Evolutionary conservation across 2,113 vertebrate genomes (phyloP).

Genomic region (Potamarius usumacintae): DNA sequence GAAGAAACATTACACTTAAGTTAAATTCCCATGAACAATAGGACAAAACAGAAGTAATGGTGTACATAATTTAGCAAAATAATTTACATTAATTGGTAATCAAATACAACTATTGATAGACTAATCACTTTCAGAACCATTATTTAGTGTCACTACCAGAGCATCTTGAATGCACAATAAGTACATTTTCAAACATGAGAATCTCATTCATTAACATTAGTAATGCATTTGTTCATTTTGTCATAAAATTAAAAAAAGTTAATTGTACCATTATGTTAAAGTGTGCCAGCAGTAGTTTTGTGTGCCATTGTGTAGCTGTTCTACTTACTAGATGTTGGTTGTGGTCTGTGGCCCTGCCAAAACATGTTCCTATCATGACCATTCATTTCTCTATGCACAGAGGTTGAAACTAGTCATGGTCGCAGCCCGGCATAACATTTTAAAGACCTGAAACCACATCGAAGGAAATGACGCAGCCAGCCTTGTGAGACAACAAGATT

Average conservation of each 20-base stretch:
- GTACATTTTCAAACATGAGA: background rate
- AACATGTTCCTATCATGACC: slow-evolving; percentile 72
- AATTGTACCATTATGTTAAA: background rate
- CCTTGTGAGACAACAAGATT: slow-evolving; percentile 73
- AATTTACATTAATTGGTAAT: background rate
- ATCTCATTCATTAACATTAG: background rate
- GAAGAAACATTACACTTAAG: background rate
- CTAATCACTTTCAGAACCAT: background rate
- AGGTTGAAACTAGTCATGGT: slow-evolving; percentile 69
- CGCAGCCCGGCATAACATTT: slow-evolving; percentile 69
- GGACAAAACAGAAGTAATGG: background rate
- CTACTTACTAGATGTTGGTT: slow-evolving; percentile 69
- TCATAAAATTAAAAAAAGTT: background rate
- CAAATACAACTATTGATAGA: background rate
- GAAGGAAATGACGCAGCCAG: slow-evolving; percentile 73
- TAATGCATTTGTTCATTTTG: background rate
- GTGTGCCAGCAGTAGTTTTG: slow-evolving; percentile 7
- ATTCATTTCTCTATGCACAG: slow-evolving; percentile 68
- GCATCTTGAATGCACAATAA: background rate
- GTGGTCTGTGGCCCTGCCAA: slow-evolving; percentile 61
- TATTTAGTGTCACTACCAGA: background rate
- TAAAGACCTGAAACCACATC: slow-evolving; percentile 71
- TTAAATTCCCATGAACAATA: background rate
- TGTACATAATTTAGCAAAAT: background rate
- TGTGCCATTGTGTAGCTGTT: slow-evolving; percentile 13